Evolutionary conservation across 2,113 vertebrate species (phyloP).

Genomic region (Micromys minutus): DNA sequence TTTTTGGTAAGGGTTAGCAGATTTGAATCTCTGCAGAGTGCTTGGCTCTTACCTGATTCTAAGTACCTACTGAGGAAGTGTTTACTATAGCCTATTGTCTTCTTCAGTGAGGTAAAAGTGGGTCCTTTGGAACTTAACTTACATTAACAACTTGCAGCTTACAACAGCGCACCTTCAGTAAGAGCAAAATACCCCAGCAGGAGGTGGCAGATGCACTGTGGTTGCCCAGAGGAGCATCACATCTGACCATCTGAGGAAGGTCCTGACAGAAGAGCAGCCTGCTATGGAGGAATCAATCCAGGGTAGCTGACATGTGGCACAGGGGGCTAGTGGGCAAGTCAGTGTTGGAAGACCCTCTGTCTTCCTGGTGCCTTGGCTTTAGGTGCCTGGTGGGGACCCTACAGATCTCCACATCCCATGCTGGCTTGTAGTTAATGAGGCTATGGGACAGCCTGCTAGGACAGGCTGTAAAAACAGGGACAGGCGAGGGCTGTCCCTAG

Average conservation of each 20-base stretch:
- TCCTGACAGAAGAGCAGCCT: not conserved
- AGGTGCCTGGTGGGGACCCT: not conserved
- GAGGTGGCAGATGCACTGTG: not conserved
- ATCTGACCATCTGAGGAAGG: not conserved
- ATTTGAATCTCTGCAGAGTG: not conserved
- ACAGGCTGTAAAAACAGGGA: not conserved
- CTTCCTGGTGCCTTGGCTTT: not conserved
- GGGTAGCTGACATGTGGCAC: not conserved
- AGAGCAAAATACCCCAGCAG: not conserved
- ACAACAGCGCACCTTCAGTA: not conserved
- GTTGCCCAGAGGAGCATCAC: not conserved
- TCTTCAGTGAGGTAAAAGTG: not conserved
- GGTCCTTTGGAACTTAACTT: not conserved
- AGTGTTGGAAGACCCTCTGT: not conserved
- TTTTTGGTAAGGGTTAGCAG: not conserved
- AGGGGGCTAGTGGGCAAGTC: fast-evolving
- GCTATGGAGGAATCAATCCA: not conserved
- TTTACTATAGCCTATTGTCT: not conserved
- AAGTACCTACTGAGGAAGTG: not conserved
- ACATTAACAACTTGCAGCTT: not conserved
- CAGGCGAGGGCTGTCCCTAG: too few species aligned
- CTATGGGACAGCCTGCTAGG: not conserved
- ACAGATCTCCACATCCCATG: not conserved
- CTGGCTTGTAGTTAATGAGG: not conserved
- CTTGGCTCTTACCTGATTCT: not conserved